Conservation (phyloP, 2,797 vertebrate genomes). For the Chelonia mydas region DNA sequence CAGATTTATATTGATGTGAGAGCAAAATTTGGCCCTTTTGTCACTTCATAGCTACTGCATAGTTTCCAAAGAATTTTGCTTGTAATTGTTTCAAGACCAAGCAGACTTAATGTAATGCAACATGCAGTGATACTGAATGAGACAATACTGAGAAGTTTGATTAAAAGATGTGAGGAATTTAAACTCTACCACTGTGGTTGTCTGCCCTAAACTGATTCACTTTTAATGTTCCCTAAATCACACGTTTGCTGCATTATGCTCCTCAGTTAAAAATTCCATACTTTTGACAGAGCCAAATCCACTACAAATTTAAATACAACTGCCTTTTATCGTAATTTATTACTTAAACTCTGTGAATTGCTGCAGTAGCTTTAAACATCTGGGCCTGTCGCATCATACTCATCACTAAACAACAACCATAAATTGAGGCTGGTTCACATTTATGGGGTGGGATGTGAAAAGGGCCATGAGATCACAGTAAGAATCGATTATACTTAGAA, state of each 20-base stretch:
- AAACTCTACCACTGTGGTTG: background rate
- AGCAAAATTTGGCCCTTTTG: background rate
- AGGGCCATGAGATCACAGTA: background rate
- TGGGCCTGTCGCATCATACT: slow-evolving; percentile 22
- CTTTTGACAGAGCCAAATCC: slow-evolving; percentile 34
- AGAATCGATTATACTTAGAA: background rate
- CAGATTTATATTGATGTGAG: background rate
- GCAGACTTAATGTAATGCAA: background rate
- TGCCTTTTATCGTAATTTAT: slow-evolving; percentile 44
- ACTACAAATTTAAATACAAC: slow-evolving; percentile 29
- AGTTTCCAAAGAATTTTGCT: slow-evolving; percentile 1
- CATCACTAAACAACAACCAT: slow-evolving; percentile 51
- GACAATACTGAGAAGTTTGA: background rate
- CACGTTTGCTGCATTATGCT: slow-evolving; percentile 1
- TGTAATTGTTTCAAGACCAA: slow-evolving; percentile 38
- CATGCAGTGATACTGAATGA: background rate
- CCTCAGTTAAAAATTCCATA: slow-evolving; percentile 42
- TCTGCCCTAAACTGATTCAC: slow-evolving; percentile 9
- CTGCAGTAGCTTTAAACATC: slow-evolving; percentile 59
- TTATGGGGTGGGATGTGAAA: background rate
- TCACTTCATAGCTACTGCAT: background rate
- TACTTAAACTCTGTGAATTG: slow-evolving; percentile 22
- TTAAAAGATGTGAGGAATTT: slow-evolving; percentile 25
- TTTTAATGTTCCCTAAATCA: slow-evolving; percentile 8
- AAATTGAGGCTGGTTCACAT: background rate